phyloP scores from a whole-genome alignment of 2,113 vertebrate species.

The Baryphthengus martii region DNA sequence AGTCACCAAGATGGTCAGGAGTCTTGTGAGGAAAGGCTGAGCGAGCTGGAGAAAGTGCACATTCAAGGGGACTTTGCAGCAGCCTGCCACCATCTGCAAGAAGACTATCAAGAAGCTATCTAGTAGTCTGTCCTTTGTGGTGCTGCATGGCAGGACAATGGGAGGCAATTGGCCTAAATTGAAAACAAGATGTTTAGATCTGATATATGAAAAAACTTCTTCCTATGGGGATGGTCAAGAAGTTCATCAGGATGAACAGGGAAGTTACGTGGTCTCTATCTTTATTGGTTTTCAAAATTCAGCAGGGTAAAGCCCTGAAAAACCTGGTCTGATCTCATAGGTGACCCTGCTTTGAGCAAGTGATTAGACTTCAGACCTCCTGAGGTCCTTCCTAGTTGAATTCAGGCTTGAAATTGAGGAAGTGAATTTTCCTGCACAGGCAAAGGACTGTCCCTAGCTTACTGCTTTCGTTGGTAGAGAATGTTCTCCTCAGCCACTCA shows the following conservation, averaged over 20 bases:
- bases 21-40: background rate
- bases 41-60: background rate
- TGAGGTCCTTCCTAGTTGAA: background rate
- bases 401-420: background rate
- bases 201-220: background rate
- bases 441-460: background rate
- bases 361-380: background rate
- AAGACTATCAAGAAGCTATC: background rate
- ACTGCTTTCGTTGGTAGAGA: background rate
- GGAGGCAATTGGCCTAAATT: background rate
- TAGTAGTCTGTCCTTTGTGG: background rate
- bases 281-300: background rate
- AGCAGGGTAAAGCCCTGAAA: background rate
- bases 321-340: background rate
- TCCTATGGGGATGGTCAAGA: background rate
- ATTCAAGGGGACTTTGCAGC: background rate
- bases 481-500: background rate
- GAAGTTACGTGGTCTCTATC: background rate
- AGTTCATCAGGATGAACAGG: background rate
- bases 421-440: background rate
- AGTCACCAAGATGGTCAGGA: background rate
- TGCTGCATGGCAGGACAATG: rapidly evolving
- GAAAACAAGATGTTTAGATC: background rate
- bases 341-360: background rate
- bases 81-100: background rate